Evolutionary conservation across 2,888 invertebrate genomes (phyloP).

Genomic region (Agrotis clavis): DNA sequence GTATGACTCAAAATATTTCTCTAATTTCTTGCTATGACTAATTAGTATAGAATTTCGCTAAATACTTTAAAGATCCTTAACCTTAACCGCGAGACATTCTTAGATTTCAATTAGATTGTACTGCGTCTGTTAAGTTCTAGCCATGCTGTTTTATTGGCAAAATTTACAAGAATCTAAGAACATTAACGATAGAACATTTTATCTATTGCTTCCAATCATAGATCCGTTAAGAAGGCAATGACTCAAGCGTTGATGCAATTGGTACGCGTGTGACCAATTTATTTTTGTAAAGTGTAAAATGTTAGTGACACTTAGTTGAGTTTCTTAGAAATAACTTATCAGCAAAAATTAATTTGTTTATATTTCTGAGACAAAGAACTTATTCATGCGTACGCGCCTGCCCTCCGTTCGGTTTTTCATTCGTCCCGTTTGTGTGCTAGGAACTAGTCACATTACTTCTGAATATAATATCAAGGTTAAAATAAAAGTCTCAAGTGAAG

Average conservation of each 20-base stretch:
- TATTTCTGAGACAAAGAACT: no score
- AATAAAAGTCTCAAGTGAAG: no score
- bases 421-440: no score
- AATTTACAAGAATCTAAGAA: slow-evolving; percentile 28
- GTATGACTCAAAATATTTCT: slow-evolving; percentile 19
- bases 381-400: no score
- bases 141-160: slow-evolving; percentile 18
- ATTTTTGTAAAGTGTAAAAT: slow-evolving; percentile 51
- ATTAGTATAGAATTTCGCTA: slow-evolving; percentile 22
- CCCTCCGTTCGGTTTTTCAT: no score
- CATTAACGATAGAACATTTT: slow-evolving; percentile 34
- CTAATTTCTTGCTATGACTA: slow-evolving; percentile 18
- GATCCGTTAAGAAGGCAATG: slow-evolving; percentile 56
- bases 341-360: no score
- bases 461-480: no score
- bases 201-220: slow-evolving; percentile 61
- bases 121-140: background rate
- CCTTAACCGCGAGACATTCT: background rate
- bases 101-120: slow-evolving; percentile 11
- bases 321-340: no score
- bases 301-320: slow-evolving; percentile 63
- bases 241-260: slow-evolving; percentile 62
- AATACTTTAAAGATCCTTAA: slow-evolving; percentile 22
- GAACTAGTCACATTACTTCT: no score
- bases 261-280: slow-evolving; percentile 59